A percentile compares a stretch with the other conserved stretches of the same genome.
phyloP scores from a whole-genome alignment of 1,140 invertebrate species.

The Octopus bimaculoides region DNA sequence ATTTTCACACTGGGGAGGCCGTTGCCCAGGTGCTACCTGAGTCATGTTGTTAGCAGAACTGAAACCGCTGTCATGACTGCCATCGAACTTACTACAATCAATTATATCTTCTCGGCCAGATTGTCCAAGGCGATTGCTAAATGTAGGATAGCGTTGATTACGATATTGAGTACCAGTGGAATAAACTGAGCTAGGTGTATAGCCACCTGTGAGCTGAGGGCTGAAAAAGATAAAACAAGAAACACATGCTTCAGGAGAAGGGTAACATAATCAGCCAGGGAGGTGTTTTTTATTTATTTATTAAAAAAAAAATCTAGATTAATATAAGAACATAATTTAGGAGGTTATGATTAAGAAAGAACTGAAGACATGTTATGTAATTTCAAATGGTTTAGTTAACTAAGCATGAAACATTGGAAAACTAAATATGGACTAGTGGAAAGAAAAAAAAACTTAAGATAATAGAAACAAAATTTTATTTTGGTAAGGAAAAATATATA shows the following conservation, averaged over 20 bases:
- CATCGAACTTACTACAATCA: constrained; percentile 26
- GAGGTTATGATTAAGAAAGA: too few species aligned
- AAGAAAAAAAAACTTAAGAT: too few species aligned
- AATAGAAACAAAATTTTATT: too few species aligned
- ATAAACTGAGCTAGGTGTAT: constrained; percentile 55
- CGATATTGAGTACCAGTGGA: constrained; percentile 53
- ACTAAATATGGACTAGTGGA: too few species aligned
- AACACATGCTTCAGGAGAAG: constrained; percentile 6
- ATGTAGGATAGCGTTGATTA: constrained; percentile 54
- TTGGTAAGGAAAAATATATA: too few species aligned
- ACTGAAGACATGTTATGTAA: too few species aligned
- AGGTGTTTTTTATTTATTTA: too few species aligned
- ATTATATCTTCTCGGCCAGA: constrained; percentile 20
- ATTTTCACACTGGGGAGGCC: constrained; percentile 43
- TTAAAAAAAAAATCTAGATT: too few species aligned
- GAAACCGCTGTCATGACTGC: constrained; percentile 38
- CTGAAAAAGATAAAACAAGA: constrained; percentile 27
- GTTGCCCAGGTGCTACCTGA: constrained; percentile 37
- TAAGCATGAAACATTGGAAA: too few species aligned
- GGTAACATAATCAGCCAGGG: not conserved
- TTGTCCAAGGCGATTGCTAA: constrained; percentile 37
- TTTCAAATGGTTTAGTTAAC: too few species aligned
- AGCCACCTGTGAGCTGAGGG: constrained; percentile 44
- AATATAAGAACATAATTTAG: too few species aligned
- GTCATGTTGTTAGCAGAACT: constrained; percentile 47